These are phyloP conservation scores for Leiothrix lutea DNA, from an alignment of 2,113 vertebrate genomes.

Conservation along the genomic window DNA sequence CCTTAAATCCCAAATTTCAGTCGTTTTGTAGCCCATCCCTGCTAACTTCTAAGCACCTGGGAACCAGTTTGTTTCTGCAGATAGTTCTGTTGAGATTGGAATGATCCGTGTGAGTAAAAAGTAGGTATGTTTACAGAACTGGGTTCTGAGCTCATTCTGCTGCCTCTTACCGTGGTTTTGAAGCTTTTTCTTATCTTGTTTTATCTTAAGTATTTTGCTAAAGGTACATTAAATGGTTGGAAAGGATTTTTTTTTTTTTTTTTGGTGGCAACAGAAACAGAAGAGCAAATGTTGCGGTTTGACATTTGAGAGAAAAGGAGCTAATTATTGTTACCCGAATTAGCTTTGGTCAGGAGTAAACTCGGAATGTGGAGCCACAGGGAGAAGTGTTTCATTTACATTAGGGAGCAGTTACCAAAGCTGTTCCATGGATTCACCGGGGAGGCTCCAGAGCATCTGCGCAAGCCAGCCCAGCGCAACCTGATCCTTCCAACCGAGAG, in stretches of 20 bases:
- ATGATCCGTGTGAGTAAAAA: neutral
- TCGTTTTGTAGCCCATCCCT: neutral
- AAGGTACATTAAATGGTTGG: neutral
- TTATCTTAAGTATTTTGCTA: neutral
- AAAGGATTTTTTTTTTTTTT: neutral
- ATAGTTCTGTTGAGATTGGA: neutral
- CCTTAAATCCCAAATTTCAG: neutral
- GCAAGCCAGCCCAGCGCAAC: neutral
- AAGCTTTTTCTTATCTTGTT: neutral
- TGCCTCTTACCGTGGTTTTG: neutral
- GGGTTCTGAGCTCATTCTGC: neutral
- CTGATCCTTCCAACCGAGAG: slow-evolving; percentile 36
- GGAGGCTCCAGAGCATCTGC: neutral
- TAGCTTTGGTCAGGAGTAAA: slow-evolving; percentile 58
- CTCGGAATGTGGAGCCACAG: neutral
- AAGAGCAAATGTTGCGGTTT: slow-evolving; percentile 63
- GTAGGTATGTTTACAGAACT: neutral
- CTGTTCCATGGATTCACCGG: slow-evolving; percentile 15
- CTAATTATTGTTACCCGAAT: slow-evolving; percentile 49
- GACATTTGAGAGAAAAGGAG: slow-evolving; percentile 68
- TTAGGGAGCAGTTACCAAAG: neutral
- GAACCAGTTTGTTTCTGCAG: neutral
- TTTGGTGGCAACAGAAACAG: slow-evolving; percentile 11
- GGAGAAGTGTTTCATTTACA: neutral
- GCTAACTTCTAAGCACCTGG: neutral